A percentile compares a stretch with the other conserved stretches of the same genome.
Conservation (phyloP, 1,140 invertebrate genomes). For the Nymphalis io region DNA sequence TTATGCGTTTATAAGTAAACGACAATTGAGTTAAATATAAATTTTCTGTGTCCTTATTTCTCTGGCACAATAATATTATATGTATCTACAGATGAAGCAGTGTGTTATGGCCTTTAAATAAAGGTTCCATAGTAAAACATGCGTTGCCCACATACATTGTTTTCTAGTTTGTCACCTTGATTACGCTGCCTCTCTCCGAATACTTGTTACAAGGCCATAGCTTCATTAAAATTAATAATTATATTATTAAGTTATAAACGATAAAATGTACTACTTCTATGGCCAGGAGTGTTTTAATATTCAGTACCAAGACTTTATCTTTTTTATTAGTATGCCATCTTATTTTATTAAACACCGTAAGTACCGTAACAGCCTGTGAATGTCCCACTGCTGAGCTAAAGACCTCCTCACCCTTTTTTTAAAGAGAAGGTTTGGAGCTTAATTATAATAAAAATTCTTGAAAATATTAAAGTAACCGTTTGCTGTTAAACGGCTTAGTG, state of each 20-base stretch:
- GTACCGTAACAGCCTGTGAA: too few relatives aligned
- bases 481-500: too few relatives aligned
- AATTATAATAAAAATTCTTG: too few relatives aligned
- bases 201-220: constrained; percentile 46
- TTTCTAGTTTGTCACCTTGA: constrained; percentile 53
- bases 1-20: too few relatives aligned
- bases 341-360: background rate
- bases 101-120: background rate
- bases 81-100: too few relatives aligned
- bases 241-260: constrained; percentile 23
- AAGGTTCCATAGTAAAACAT: constrained; percentile 12
- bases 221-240: constrained; percentile 51
- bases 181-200: constrained; percentile 50
- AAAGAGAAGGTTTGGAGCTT: too few relatives aligned
- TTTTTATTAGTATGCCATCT: background rate
- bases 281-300: background rate
- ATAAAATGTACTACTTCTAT: background rate
- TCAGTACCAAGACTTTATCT: background rate
- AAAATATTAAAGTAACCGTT: too few relatives aligned
- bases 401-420: too few relatives aligned
- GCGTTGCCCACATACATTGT: constrained; percentile 47
- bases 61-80: too few relatives aligned
- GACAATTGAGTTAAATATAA: too few relatives aligned
- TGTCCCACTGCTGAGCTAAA: too few relatives aligned
- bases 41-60: too few relatives aligned